Conservation (phyloP, 2,888 invertebrate species). For the Rhagonycha fulva region DNA sequence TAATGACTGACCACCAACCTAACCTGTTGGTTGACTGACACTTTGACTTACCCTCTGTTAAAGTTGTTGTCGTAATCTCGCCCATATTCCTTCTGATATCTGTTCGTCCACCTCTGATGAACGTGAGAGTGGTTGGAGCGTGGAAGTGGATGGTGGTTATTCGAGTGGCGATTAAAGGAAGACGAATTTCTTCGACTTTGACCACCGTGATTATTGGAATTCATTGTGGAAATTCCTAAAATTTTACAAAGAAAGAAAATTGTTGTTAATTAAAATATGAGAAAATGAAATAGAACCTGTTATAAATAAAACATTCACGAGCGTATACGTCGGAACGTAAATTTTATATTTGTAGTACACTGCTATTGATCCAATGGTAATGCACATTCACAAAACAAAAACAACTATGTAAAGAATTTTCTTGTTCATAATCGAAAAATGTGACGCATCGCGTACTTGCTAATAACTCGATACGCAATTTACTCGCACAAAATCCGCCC, state of each 20-base stretch:
- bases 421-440: conserved; percentile 9
- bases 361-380: conserved; percentile 52
- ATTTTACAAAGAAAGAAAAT: conserved; percentile 12
- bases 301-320: conserved; percentile 40
- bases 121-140: conserved; percentile 50
- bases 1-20: conserved; percentile 15
- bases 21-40: conserved; percentile 15
- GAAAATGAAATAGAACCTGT: conserved; percentile 26
- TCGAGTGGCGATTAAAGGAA: conserved; percentile 51
- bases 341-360: conserved; percentile 48
- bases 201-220: conserved; percentile 54
- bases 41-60: conserved; percentile 47
- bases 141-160: conserved; percentile 49
- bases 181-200: conserved; percentile 52
- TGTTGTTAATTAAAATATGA: neutral
- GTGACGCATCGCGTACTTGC: neutral
- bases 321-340: conserved; percentile 49
- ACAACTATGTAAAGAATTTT: conserved; percentile 31
- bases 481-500: neutral
- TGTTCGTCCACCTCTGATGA: conserved; percentile 53
- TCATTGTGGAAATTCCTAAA: conserved; percentile 43
- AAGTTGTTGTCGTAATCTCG: conserved; percentile 54
- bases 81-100: conserved; percentile 53
- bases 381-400: conserved; percentile 42
- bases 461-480: neutral